Evolutionary conservation across 2,113 vertebrate species (phyloP).

Genomic region (Melanostigma gelatinosum): DNA sequence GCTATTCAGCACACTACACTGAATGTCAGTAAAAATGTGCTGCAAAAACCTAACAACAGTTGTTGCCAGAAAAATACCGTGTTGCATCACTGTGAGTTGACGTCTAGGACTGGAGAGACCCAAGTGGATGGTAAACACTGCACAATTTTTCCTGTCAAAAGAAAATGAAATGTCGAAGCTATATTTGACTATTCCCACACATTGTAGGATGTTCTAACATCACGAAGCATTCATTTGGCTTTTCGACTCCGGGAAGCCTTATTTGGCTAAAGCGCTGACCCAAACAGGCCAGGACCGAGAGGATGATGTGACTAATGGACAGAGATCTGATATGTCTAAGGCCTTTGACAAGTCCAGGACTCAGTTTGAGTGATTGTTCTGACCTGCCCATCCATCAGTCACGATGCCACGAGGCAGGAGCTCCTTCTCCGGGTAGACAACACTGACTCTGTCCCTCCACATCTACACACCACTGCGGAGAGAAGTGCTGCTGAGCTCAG

Average conservation of each 20-base stretch:
- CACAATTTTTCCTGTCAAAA: constrained; percentile 6
- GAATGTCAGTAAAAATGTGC: constrained; percentile 48
- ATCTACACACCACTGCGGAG: constrained; percentile 33
- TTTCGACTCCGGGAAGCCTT: neutral
- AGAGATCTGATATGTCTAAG: constrained; percentile 54
- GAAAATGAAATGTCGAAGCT: constrained; percentile 4
- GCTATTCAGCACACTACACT: constrained; percentile 40
- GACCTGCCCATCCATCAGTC: constrained; percentile 66
- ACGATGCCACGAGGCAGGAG: constrained; percentile 40
- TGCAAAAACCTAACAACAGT: constrained; percentile 48
- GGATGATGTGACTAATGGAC: constrained; percentile 64
- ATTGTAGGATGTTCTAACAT: neutral
- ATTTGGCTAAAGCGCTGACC: constrained; percentile 7
- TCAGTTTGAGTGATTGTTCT: constrained; percentile 58
- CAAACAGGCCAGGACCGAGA: constrained; percentile 31
- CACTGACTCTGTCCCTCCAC: constrained; percentile 40
- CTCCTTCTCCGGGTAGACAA: constrained; percentile 29
- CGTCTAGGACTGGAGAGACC: neutral
- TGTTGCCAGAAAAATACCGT: constrained; percentile 49
- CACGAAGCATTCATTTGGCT: neutral
- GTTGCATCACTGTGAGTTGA: constrained; percentile 23
- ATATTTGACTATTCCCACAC: neutral
- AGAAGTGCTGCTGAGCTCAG: constrained; percentile 9
- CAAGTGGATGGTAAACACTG: neutral
- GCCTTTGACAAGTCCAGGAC: constrained; percentile 52